These are phyloP conservation scores for Enhydra lutris DNA, from an alignment of 2,113 vertebrate species.

Conservation along the genomic window DNA sequence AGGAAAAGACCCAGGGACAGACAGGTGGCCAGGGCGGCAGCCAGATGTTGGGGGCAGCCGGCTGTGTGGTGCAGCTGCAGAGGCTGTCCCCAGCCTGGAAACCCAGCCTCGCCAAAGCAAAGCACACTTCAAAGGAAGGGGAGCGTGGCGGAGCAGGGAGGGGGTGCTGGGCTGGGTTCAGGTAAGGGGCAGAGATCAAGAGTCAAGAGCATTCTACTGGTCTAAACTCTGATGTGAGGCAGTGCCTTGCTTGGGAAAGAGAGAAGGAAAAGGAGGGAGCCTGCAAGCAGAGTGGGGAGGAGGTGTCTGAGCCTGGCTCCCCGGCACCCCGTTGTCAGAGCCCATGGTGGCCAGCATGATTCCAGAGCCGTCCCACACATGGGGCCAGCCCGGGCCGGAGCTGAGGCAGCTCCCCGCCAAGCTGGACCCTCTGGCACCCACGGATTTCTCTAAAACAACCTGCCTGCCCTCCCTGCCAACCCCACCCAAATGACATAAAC, in stretches of 20 bases:
- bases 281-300: background rate
- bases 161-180: background rate
- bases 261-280: background rate
- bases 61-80: background rate
- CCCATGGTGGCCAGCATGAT: rapidly evolving
- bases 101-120: background rate
- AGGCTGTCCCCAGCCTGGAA: background rate
- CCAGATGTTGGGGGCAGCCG: background rate
- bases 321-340: background rate
- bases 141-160: rapidly evolving
- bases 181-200: background rate
- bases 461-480: background rate
- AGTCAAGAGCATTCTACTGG: too few species aligned
- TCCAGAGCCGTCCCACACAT: background rate
- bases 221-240: rapidly evolving
- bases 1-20: background rate
- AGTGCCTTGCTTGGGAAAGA: background rate
- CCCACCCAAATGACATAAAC: background rate
- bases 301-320: background rate
- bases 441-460: background rate
- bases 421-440: background rate
- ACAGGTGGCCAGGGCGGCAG: background rate
- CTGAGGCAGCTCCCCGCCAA: background rate
- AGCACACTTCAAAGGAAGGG: background rate
- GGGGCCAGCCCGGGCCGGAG: too few species aligned